Percentiles rank a stretch among this genome's conserved stretches.
phyloP scores from a whole-genome alignment of 1,140 invertebrate genomes.

The Drosophila guanche region DNA sequence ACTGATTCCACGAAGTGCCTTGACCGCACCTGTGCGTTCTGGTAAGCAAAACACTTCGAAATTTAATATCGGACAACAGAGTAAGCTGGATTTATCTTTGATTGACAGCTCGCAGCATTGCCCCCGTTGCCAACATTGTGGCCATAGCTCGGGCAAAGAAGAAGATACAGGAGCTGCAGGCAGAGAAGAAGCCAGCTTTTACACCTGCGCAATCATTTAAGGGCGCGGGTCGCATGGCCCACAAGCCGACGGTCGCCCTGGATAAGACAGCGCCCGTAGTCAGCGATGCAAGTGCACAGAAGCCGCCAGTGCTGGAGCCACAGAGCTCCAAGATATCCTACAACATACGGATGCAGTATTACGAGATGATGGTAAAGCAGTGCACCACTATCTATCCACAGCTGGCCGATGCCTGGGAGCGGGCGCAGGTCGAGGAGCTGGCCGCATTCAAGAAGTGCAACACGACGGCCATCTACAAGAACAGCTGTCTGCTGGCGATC shows the following conservation, averaged over 20 bases:
- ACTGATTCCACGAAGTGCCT: constrained; percentile 61
- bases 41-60: constrained; percentile 18
- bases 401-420: constrained; percentile 89
- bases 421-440: constrained; percentile 90
- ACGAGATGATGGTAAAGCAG: constrained; percentile 94
- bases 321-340: constrained; percentile 92
- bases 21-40: constrained; percentile 60
- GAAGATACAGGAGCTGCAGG: constrained; percentile 84
- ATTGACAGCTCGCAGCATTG: constrained; percentile 84
- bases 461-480: constrained; percentile 92
- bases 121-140: constrained; percentile 86
- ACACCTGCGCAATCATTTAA: constrained; percentile 89
- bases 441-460: constrained; percentile 90
- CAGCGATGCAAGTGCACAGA: constrained; percentile 46
- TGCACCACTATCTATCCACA: constrained; percentile 90
- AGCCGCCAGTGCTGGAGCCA: constrained; percentile 87
- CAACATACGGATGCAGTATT: constrained; percentile 92
- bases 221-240: constrained; percentile 88
- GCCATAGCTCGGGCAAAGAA: constrained; percentile 86
- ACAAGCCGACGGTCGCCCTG: constrained; percentile 80
- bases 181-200: constrained; percentile 83
- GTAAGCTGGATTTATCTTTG: not conserved
- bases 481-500: constrained; percentile 91
- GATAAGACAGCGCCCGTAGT: constrained; percentile 50
- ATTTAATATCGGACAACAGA: not conserved